Evolutionary conservation across 2,888 invertebrate species (phyloP).

Genomic region (Allacma fusca): DNA sequence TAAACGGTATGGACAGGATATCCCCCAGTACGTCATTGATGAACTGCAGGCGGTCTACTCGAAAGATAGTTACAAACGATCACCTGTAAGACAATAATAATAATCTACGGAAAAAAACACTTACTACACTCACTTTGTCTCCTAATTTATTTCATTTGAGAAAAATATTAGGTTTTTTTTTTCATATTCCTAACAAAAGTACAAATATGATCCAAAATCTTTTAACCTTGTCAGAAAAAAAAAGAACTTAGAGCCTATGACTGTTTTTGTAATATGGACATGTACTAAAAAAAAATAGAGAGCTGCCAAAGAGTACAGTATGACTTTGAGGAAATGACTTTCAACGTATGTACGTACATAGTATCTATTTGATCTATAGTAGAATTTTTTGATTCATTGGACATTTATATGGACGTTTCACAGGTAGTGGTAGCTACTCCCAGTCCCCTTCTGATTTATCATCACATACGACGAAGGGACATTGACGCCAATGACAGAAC

Average conservation of each 20-base stretch:
- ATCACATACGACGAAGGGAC: not conserved
- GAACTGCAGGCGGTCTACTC: conserved; percentile 40
- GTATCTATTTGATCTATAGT: too few species aligned
- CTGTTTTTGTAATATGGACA: too few species aligned
- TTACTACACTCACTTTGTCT: not conserved
- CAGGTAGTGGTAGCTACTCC: not conserved
- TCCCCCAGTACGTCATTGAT: conserved; percentile 44
- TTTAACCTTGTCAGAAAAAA: not conserved
- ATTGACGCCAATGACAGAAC: not conserved
- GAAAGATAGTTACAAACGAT: conserved; percentile 43
- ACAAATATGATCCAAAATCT: conserved; percentile 14
- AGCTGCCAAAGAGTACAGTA: too few species aligned
- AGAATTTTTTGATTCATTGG: too few species aligned
- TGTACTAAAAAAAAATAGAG: too few species aligned
- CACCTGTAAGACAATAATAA: conserved; percentile 40
- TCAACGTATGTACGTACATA: too few species aligned
- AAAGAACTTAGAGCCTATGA: too few species aligned
- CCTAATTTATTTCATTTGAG: not conserved
- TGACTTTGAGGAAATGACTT: too few species aligned
- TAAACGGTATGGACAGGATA: conserved; percentile 45
- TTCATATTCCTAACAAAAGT: conserved; percentile 19
- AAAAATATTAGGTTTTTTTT: not conserved
- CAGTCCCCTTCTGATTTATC: not conserved
- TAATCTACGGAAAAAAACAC: not conserved
- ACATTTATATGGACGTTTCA: not conserved